Evolutionary conservation across 2,888 invertebrate genomes (phyloP).

Genomic region (Marasmarcha lunaedactyla): DNA sequence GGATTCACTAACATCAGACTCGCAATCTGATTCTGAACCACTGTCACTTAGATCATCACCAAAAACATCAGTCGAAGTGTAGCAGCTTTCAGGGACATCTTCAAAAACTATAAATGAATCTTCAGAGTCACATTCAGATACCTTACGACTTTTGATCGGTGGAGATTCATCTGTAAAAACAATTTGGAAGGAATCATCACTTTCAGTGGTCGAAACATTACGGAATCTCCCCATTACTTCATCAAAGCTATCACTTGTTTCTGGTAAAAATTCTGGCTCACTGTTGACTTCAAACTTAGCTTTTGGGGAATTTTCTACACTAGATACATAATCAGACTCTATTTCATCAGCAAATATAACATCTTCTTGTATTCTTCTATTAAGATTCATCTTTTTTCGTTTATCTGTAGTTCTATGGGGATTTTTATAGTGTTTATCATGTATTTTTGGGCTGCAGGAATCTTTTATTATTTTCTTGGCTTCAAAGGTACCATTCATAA

Average conservation of each 20-base stretch:
- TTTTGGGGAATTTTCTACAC: conserved; percentile 27
- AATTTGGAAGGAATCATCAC: conserved; percentile 58
- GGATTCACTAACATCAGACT: conserved; percentile 32
- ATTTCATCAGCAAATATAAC: conserved; percentile 35
- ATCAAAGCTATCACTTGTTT: conserved; percentile 25
- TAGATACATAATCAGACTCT: conserved; percentile 24
- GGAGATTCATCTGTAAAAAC: conserved; percentile 42
- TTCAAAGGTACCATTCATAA: conserved; percentile 7
- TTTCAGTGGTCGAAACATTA: conserved; percentile 33
- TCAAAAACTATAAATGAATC: conserved; percentile 70
- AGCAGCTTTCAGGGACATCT: conserved; percentile 48
- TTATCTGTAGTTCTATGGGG: conserved; percentile 25
- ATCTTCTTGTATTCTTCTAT: conserved; percentile 33
- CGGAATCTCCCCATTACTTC: conserved; percentile 48
- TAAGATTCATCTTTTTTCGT: conserved; percentile 23
- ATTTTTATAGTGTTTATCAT: conserved; percentile 34
- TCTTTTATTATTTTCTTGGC: background rate
- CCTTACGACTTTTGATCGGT: conserved; percentile 21
- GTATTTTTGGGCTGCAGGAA: conserved; percentile 2
- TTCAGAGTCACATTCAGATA: conserved; percentile 69
- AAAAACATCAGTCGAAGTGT: conserved; percentile 48
- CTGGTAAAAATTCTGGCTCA: conserved; percentile 6
- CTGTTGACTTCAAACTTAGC: background rate
- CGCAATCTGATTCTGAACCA: conserved; percentile 20
- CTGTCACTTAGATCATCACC: conserved; percentile 23